These are phyloP conservation scores for Teleopsis dalmanni DNA, from an alignment of 1,140 invertebrate species.

Conservation along the genomic window DNA sequence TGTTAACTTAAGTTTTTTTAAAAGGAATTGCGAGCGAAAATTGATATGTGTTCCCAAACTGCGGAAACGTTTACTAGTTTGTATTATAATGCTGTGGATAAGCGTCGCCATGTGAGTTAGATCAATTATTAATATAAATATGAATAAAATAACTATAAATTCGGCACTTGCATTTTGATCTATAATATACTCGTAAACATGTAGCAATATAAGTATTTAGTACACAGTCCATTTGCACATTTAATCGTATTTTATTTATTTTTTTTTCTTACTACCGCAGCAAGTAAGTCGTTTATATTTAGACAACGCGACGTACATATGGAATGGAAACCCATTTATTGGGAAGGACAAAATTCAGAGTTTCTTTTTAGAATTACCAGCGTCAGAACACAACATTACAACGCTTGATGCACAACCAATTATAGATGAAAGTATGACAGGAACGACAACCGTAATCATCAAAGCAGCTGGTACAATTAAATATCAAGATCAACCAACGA, in stretches of 20 bases:
- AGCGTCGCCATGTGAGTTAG: conserved; percentile 70
- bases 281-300: conserved; percentile 68
- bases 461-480: conserved; percentile 66
- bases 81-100: conserved; percentile 76
- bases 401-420: conserved; percentile 75
- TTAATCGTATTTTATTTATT: neutral
- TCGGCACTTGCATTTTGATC: neutral
- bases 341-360: conserved; percentile 71
- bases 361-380: conserved; percentile 66
- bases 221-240: neutral
- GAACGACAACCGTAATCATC: conserved; percentile 65
- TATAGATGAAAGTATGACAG: conserved; percentile 57
- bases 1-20: neutral
- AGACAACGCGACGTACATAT: conserved; percentile 68
- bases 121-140: no score
- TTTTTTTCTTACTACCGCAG: conserved; percentile 39
- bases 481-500: conserved; percentile 51
- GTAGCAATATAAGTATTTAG: neutral
- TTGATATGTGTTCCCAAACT: conserved; percentile 66
- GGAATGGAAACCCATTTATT: conserved; percentile 74
- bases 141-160: no score
- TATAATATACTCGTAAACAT: neutral
- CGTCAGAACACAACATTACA: conserved; percentile 59
- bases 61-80: conserved; percentile 75
- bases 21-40: conserved; percentile 45